Percentiles rank a stretch among this genome's conserved stretches.
Conservation (phyloP, 2,797 vertebrate species). For the Arrhamphus sclerolepis region DNA sequence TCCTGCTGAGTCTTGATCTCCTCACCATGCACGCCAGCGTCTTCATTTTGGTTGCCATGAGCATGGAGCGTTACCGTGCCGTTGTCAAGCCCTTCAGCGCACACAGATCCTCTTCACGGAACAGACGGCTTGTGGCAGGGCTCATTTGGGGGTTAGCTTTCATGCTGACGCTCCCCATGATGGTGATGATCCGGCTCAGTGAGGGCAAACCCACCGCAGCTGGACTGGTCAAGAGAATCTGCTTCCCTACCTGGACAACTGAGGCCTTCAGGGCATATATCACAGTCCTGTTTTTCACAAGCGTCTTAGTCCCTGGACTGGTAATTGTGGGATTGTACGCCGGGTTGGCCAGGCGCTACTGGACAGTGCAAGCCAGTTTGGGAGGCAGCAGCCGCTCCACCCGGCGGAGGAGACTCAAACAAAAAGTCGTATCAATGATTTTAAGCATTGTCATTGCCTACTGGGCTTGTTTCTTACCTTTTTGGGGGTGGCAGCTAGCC, state of each 20-base stretch:
- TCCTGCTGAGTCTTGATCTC: constrained; percentile 88
- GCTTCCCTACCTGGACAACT: constrained; percentile 84
- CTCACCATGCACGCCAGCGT: constrained; percentile 90
- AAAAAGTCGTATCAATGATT: constrained; percentile 81
- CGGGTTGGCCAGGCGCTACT: constrained; percentile 74
- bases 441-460: constrained; percentile 83
- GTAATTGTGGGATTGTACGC: constrained; percentile 79
- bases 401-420: constrained; percentile 62
- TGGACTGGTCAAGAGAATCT: constrained; percentile 81
- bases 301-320: constrained; percentile 78
- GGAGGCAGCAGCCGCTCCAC: constrained; percentile 38
- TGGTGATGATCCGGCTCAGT: constrained; percentile 84
- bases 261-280: constrained; percentile 84
- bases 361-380: constrained; percentile 58
- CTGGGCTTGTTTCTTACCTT: constrained; percentile 89
- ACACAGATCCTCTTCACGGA: constrained; percentile 57
- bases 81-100: constrained; percentile 81
- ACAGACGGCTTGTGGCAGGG: constrained; percentile 61
- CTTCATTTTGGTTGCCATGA: constrained; percentile 86
- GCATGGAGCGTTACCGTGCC: constrained; percentile 86
- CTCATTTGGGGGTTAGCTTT: constrained; percentile 80
- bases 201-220: constrained; percentile 59
- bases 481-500: constrained; percentile 89
- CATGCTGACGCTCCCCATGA: constrained; percentile 85
- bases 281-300: constrained; percentile 82